phyloP scores from a whole-genome alignment of 2,888 invertebrate species.

The Cotesia congregata region DNA sequence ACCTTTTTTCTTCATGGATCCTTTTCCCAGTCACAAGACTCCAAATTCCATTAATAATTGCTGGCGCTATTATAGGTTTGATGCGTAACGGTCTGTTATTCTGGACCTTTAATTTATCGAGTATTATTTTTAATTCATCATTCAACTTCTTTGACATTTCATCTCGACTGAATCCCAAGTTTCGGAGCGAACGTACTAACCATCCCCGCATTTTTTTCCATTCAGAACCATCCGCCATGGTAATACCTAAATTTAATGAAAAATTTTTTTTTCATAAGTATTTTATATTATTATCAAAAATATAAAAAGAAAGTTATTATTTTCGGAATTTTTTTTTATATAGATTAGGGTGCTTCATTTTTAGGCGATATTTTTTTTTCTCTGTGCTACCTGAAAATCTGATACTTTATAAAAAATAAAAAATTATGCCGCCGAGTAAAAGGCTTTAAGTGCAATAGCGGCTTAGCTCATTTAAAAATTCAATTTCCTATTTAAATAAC shows the following conservation, averaged over 20 bases:
- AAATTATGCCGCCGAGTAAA: too few relatives aligned
- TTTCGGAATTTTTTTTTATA: neutral
- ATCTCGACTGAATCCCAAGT: constrained; percentile 74
- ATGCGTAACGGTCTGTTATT: constrained; percentile 55
- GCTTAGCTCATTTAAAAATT: too few relatives aligned
- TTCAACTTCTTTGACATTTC: constrained; percentile 73
- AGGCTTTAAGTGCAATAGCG: too few relatives aligned
- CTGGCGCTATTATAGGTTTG: constrained; percentile 71
- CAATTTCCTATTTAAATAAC: too few relatives aligned
- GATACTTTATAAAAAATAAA: too few relatives aligned
- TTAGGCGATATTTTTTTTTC: too few relatives aligned
- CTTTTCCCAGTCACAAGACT: constrained; percentile 72
- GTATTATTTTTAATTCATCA: constrained; percentile 72
- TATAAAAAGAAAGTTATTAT: neutral
- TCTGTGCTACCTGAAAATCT: too few relatives aligned
- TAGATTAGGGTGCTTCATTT: too few relatives aligned
- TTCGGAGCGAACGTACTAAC: constrained; percentile 72
- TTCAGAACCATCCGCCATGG: constrained; percentile 74
- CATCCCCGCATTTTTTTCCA: constrained; percentile 75
- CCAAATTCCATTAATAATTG: constrained; percentile 79
- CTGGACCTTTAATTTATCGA: constrained; percentile 59
- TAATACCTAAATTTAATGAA: constrained; percentile 71
- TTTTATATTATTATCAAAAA: neutral
- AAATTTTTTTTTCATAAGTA: constrained; percentile 17
- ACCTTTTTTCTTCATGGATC: constrained; percentile 53